Percentiles rank a stretch among this genome's conserved stretches.
phyloP scores from a whole-genome alignment of 2,113 vertebrate genomes.

The Candoia aspera region DNA sequence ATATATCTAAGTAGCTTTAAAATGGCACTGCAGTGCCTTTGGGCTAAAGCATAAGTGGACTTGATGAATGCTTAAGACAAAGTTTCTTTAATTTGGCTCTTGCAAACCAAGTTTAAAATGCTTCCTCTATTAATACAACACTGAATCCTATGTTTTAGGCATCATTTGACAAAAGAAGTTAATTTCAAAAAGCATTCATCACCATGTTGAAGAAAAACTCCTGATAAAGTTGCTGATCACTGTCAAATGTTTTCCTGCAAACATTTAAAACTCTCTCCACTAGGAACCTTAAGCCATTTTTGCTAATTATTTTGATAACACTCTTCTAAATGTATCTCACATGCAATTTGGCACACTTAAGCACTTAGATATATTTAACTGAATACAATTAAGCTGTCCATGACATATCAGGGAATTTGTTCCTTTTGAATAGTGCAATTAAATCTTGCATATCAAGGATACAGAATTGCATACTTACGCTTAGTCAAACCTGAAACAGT shows the following conservation, averaged over 20 bases:
- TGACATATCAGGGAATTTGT: not conserved
- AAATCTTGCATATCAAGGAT: not conserved
- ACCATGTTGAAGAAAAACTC: not conserved
- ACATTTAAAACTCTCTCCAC: not conserved
- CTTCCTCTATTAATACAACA: not conserved
- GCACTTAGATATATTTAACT: not conserved
- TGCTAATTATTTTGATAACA: not conserved
- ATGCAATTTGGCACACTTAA: not conserved
- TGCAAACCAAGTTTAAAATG: not conserved
- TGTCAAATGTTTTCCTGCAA: constrained; percentile 31
- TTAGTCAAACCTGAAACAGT: not conserved
- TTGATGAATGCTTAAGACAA: not conserved
- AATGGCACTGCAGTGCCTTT: not conserved
- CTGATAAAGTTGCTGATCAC: not conserved
- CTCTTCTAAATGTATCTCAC: not conserved
- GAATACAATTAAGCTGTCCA: not conserved
- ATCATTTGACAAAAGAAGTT: constrained; percentile 42
- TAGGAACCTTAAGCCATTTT: not conserved
- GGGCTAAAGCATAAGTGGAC: not conserved
- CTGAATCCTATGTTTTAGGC: constrained; percentile 29
- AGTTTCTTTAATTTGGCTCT: not conserved
- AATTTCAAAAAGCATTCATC: constrained; percentile 35
- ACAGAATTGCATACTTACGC: not conserved
- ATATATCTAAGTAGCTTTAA: not conserved
- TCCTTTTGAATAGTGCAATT: not conserved